A percentile compares a stretch with the other conserved stretches of the same genome.
phyloP scores from a whole-genome alignment of 2,113 vertebrate genomes.

The Gnathonemus longibarbis region DNA sequence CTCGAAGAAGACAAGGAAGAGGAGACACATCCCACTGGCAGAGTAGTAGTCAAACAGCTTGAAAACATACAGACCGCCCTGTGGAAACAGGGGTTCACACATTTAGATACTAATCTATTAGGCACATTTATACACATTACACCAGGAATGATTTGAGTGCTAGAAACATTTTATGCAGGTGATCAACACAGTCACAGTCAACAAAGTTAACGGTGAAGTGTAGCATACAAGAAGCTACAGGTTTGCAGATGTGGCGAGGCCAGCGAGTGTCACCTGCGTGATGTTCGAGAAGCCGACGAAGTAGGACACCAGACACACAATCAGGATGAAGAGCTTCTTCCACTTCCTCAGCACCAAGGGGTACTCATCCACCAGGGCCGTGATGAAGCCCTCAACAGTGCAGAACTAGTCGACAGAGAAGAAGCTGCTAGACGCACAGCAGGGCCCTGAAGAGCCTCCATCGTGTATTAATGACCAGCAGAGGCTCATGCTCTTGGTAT shows the following conservation, averaged over 20 bases:
- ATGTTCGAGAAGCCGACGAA: conserved; percentile 82
- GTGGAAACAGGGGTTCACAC: conserved; percentile 32
- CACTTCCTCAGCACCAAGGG: conserved; percentile 69
- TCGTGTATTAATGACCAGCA: background rate
- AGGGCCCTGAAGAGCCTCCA: no score
- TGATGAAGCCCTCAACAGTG: conserved; percentile 85
- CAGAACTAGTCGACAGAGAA: conserved; percentile 66
- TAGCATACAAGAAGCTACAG: background rate
- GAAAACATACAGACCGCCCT: conserved; percentile 86
- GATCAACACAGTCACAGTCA: background rate
- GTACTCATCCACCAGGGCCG: conserved; percentile 80
- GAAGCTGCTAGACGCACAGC: background rate
- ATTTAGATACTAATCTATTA: conserved; percentile 9
- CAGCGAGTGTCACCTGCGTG: conserved; percentile 66
- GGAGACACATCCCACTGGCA: conserved; percentile 85
- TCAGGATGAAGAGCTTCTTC: conserved; percentile 80
- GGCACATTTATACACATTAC: background rate
- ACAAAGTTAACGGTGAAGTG: background rate
- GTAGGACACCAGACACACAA: conserved; percentile 76
- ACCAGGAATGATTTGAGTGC: background rate
- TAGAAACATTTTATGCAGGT: background rate
- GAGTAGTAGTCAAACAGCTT: conserved; percentile 92
- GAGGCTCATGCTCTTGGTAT: background rate
- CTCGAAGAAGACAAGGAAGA: conserved; percentile 87
- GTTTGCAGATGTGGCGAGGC: background rate